These are phyloP conservation scores for Geopemphigus sp. DNA, from an alignment of 1,140 invertebrate genomes.

Conservation along the genomic window DNA sequence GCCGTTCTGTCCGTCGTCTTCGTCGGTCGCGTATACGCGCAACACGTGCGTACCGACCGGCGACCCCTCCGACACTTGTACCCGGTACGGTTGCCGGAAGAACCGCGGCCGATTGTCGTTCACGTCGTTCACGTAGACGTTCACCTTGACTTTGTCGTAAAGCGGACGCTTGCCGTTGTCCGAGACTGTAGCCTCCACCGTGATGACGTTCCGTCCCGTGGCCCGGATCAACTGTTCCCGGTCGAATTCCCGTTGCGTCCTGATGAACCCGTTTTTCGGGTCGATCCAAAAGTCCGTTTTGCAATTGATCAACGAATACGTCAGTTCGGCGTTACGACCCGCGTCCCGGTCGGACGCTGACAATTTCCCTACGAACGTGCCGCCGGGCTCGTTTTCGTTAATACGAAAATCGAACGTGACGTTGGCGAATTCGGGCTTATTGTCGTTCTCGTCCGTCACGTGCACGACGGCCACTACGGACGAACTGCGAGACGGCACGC, in stretches of 20 bases:
- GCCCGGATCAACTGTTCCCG: conserved; percentile 75
- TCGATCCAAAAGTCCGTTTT: conserved; percentile 86
- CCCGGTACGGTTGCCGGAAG: conserved; percentile 74
- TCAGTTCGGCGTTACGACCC: conserved; percentile 86
- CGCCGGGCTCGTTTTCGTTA: conserved; percentile 81
- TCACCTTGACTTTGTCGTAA: conserved; percentile 83
- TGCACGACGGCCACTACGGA: conserved; percentile 84
- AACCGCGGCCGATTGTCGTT: conserved; percentile 92
- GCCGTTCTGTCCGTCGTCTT: conserved; percentile 86
- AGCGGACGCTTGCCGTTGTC: conserved; percentile 82
- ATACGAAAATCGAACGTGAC: conserved; percentile 80
- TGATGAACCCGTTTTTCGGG: conserved; percentile 87
- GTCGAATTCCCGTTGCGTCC: conserved; percentile 80
- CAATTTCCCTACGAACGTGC: conserved; percentile 86
- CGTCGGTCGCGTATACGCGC: conserved; percentile 80
- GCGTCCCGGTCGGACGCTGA: conserved; percentile 86
- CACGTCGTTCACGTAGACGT: conserved; percentile 82
- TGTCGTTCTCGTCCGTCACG: conserved; percentile 95
- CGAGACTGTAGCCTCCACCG: conserved; percentile 78
- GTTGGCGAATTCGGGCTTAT: conserved; percentile 84
- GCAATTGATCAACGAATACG: conserved; percentile 73
- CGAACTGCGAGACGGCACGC: conserved; percentile 71
- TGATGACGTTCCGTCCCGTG: conserved; percentile 74
- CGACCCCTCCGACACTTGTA: conserved; percentile 81
- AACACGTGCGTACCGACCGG: conserved; percentile 75